Evolutionary conservation across 2,888 invertebrate genomes (phyloP).

Genomic region (Beris chalybata): DNA sequence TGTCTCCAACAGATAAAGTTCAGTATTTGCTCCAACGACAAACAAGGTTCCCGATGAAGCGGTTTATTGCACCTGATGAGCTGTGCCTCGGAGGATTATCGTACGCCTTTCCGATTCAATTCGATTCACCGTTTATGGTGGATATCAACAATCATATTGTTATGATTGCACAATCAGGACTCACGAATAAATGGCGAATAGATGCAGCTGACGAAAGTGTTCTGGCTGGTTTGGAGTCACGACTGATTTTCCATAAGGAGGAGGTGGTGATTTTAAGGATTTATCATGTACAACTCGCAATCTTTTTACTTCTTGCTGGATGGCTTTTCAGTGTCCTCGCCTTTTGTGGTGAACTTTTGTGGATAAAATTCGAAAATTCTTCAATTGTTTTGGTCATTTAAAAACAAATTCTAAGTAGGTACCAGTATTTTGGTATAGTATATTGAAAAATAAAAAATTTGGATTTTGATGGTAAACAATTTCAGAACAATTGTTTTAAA

Average conservation of each 20-base stretch:
- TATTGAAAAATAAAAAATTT: no score
- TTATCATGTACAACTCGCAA: background rate
- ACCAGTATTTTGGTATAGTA: no score
- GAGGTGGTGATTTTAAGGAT: background rate
- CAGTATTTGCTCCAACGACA: background rate
- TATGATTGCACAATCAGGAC: background rate
- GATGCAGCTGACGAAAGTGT: conserved; percentile 8
- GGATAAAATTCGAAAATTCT: background rate
- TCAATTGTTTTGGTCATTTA: no score
- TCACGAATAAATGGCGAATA: conserved; percentile 1
- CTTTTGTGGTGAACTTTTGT: background rate
- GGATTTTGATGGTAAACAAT: no score
- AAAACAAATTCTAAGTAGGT: no score
- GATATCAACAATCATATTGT: conserved; percentile 3
- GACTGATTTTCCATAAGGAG: background rate
- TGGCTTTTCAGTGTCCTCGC: background rate
- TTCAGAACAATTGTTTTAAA: no score
- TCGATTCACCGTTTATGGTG: background rate
- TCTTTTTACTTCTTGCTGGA: background rate
- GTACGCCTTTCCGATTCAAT: background rate
- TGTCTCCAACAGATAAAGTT: conserved; percentile 11
- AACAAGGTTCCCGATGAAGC: background rate
- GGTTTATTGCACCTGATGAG: background rate
- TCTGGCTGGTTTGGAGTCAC: background rate
- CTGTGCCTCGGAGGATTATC: conserved; percentile 1